These are phyloP conservation scores for Phalanger gymnotis DNA, from an alignment of 2,797 vertebrate genomes.

Conservation along the genomic window DNA sequence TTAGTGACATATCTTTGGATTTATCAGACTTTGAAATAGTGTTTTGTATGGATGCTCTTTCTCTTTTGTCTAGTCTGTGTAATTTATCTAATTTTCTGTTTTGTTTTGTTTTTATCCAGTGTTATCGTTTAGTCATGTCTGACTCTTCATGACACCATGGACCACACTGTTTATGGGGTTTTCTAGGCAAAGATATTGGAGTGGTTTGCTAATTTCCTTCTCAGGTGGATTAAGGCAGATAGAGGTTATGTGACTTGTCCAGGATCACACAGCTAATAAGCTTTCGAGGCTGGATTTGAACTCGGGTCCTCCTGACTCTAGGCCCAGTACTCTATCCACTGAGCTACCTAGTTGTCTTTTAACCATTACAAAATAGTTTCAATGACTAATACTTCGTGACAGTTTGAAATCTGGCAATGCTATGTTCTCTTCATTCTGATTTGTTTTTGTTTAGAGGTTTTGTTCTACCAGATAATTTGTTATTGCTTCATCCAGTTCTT, in stretches of 20 bases:
- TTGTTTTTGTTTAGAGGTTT: background rate
- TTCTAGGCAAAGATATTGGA: background rate
- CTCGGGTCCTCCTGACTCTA: background rate
- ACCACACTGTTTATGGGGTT: background rate
- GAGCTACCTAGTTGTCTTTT: background rate
- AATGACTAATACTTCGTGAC: background rate
- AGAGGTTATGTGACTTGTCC: background rate
- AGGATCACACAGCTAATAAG: background rate
- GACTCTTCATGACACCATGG: background rate
- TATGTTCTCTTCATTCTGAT: background rate
- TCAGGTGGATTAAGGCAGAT: background rate
- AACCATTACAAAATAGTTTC: background rate
- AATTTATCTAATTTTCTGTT: background rate
- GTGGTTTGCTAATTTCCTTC: background rate
- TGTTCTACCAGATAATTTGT: background rate
- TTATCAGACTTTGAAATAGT: background rate
- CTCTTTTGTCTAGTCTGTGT: background rate
- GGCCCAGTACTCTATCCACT: background rate
- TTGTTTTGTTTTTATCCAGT: background rate
- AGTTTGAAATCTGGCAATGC: background rate
- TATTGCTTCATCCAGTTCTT: background rate
- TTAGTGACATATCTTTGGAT: background rate
- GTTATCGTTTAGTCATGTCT: background rate
- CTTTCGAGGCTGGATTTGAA: background rate
- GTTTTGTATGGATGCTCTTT: background rate